These are phyloP conservation scores for Epizoanthus illoricatus DNA, from an alignment of 92 coral and sea anemone genomes.

Conservation along the genomic window DNA sequence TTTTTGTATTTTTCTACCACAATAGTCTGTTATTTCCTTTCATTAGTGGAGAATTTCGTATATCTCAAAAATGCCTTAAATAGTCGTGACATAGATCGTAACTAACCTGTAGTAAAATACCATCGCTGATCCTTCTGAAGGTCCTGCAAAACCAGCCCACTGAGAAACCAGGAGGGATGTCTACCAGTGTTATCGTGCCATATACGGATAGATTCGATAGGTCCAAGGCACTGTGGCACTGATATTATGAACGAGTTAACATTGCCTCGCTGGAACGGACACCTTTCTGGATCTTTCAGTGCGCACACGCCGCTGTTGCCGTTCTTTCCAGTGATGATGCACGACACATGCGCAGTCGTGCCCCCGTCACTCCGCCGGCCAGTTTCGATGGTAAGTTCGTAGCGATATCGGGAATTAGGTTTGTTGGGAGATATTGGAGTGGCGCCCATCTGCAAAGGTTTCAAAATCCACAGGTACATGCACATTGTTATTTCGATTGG, in stretches of 20 bases:
- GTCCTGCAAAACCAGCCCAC: constrained; percentile 55
- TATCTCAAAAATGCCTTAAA: too few relatives aligned
- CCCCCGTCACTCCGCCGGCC: constrained; percentile 62
- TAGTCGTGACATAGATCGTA: background rate
- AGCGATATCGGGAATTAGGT: constrained; percentile 47
- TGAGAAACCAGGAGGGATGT: constrained; percentile 65
- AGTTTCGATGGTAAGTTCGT: constrained; percentile 69
- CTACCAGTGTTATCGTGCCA: constrained; percentile 78
- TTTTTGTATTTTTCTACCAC: too few relatives aligned
- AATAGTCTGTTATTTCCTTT: too few relatives aligned
- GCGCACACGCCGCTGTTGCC: constrained; percentile 54
- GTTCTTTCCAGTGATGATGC: constrained; percentile 58
- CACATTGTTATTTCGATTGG: background rate
- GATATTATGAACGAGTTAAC: constrained; percentile 61
- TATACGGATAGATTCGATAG: constrained; percentile 55
- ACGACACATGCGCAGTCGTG: constrained; percentile 68
- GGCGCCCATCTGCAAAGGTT: constrained; percentile 48
- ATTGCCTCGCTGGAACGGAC: constrained; percentile 67
- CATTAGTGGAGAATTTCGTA: too few relatives aligned
- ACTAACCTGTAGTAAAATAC: constrained; percentile 63
- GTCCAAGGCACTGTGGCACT: constrained; percentile 55
- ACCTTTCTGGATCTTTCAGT: constrained; percentile 45
- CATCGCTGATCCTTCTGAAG: constrained; percentile 64
- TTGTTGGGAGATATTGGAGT: constrained; percentile 53
- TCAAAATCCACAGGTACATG: background rate